Percentiles rank a stretch among this genome's conserved stretches.
phyloP scores from a whole-genome alignment of 2,113 vertebrate species.

The Neolamprologus longior region DNA sequence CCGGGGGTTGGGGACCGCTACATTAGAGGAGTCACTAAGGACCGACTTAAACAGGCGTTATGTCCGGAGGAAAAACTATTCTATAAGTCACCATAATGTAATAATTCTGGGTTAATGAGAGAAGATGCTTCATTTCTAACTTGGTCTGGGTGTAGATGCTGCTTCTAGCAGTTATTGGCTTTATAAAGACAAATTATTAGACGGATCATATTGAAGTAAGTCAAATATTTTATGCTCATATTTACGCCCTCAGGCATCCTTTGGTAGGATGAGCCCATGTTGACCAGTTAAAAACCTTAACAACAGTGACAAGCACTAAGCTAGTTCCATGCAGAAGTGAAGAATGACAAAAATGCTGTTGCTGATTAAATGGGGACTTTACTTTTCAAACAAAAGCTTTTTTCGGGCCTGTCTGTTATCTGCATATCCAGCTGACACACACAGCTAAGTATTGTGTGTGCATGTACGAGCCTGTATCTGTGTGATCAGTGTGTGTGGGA shows the following conservation, averaged over 20 bases:
- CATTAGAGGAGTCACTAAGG: neutral
- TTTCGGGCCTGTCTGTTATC: constrained; percentile 45
- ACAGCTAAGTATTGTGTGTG: neutral
- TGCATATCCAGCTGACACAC: constrained; percentile 1
- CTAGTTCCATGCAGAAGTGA: neutral
- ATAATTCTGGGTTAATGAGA: neutral
- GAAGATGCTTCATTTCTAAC: fast-evolving
- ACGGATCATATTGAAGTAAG: neutral
- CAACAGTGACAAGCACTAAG: neutral
- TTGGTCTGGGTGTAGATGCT: neutral
- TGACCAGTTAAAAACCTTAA: neutral
- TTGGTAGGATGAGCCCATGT: neutral
- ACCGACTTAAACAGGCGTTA: fast-evolving
- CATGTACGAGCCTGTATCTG: neutral
- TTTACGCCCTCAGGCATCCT: neutral
- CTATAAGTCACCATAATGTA: neutral
- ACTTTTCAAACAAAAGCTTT: constrained; percentile 7
- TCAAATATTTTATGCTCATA: neutral
- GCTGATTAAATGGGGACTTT: neutral
- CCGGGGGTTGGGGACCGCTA: fast-evolving
- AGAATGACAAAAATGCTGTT: neutral
- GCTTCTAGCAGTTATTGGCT: neutral
- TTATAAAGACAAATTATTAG: neutral
- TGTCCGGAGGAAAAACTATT: neutral
- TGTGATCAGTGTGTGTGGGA: constrained; percentile 34